These are phyloP conservation scores for Poecilus cupreus DNA, from an alignment of 2,888 invertebrate genomes.

Conservation along the genomic window DNA sequence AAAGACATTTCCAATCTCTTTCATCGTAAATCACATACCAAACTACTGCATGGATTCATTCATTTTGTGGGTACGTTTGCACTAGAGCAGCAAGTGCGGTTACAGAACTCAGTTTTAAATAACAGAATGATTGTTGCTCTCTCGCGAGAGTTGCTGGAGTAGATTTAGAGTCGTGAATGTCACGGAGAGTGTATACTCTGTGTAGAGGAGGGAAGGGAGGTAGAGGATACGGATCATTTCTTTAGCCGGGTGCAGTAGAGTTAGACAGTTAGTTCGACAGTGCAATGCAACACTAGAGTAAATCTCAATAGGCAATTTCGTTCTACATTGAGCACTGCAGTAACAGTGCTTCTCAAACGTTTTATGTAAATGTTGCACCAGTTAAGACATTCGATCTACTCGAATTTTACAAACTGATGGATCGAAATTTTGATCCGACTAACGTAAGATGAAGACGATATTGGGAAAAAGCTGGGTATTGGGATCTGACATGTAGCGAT, in stretches of 20 bases:
- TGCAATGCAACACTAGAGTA: background rate
- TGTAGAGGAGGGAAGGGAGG: background rate
- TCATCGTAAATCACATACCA: background rate
- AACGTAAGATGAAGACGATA: too few species aligned
- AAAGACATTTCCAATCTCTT: background rate
- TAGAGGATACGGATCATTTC: conserved; percentile 18
- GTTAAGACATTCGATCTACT: too few species aligned
- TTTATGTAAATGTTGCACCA: too few species aligned
- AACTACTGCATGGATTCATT: background rate
- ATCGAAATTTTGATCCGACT: too few species aligned
- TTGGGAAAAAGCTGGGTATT: too few species aligned
- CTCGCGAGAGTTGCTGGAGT: too few species aligned
- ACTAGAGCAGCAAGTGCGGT: background rate
- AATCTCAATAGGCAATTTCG: conserved; percentile 31
- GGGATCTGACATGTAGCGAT: too few species aligned
- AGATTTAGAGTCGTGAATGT: conserved; percentile 1
- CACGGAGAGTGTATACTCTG: background rate
- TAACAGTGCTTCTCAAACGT: too few species aligned
- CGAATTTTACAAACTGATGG: too few species aligned
- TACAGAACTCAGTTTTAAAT: conserved; percentile 14
- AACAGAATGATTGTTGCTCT: background rate
- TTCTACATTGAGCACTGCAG: background rate
- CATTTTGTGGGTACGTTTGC: too few species aligned
- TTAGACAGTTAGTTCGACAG: background rate
- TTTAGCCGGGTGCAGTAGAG: background rate